Evolutionary conservation across 2,113 vertebrate species (phyloP).

Genomic region (Neopipo cinnamomea): DNA sequence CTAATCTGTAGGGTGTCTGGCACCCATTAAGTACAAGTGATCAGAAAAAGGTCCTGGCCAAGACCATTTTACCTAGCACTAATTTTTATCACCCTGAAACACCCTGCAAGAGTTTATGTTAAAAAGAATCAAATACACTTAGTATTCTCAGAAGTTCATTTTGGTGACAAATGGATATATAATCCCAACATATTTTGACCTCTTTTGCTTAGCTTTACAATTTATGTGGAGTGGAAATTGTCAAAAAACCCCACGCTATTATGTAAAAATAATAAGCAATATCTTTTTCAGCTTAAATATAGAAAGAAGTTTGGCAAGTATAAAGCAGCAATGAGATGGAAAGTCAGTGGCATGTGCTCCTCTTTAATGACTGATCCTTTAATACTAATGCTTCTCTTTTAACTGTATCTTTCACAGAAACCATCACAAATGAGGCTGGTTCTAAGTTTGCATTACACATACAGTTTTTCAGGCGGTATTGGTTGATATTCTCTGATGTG

Average conservation of each 20-base stretch:
- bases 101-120: neutral
- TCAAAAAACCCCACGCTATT: neutral
- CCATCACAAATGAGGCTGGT: neutral
- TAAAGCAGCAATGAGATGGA: neutral
- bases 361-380: neutral
- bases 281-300: neutral
- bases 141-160: neutral
- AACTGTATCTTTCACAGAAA: neutral
- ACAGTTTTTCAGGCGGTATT: neutral
- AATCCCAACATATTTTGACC: neutral
- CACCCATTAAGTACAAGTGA: neutral
- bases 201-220: neutral
- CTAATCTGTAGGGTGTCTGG: neutral
- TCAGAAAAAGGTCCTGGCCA: neutral
- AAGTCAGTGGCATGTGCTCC: neutral
- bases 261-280: neutral
- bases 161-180: neutral
- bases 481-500: neutral
- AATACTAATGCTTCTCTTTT: neutral
- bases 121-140: neutral
- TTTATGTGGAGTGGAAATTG: neutral
- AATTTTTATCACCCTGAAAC: neutral
- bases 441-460: neutral
- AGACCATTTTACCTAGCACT: neutral
- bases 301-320: neutral